A percentile compares a stretch with the other conserved stretches of the same genome.
phyloP scores from a whole-genome alignment of 2,888 invertebrate genomes.

The Isoperla grammatica region DNA sequence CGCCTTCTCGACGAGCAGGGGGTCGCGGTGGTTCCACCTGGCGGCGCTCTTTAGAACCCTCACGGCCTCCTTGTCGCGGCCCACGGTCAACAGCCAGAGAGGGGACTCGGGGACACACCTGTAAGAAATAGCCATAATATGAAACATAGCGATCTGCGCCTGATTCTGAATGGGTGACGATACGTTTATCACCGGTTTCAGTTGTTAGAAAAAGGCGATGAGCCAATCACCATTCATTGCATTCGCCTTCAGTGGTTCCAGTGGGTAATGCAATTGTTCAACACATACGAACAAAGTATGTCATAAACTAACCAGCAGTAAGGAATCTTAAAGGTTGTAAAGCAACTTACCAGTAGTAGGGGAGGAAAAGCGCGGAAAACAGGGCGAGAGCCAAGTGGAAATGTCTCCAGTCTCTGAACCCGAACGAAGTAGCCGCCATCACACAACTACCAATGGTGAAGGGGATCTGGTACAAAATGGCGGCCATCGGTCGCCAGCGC shows the following conservation, averaged over 20 bases:
- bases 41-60: constrained; percentile 43
- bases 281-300: too few relatives aligned
- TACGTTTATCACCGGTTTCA: too few relatives aligned
- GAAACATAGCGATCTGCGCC: too few relatives aligned
- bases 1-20: constrained; percentile 29
- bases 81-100: constrained; percentile 55
- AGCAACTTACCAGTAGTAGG: constrained; percentile 49
- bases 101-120: constrained; percentile 57
- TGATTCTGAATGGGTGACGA: too few relatives aligned
- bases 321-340: too few relatives aligned
- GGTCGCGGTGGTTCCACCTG: constrained; percentile 37
- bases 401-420: constrained; percentile 56
- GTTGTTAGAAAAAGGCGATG: too few relatives aligned
- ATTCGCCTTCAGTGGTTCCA: too few relatives aligned
- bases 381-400: constrained; percentile 52
- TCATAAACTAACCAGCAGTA: too few relatives aligned
- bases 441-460: constrained; percentile 55
- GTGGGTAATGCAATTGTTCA: too few relatives aligned
- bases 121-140: constrained; percentile 38
- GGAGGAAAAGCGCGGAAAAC: constrained; percentile 48
- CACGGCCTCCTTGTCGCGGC: constrained; percentile 48
- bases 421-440: constrained; percentile 54
- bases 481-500: constrained; percentile 54
- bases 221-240: too few relatives aligned
- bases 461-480: constrained; percentile 58